Evolutionary conservation across 1,140 invertebrate species (phyloP).

Genomic region (Lordiphosa stackelbergi): DNA sequence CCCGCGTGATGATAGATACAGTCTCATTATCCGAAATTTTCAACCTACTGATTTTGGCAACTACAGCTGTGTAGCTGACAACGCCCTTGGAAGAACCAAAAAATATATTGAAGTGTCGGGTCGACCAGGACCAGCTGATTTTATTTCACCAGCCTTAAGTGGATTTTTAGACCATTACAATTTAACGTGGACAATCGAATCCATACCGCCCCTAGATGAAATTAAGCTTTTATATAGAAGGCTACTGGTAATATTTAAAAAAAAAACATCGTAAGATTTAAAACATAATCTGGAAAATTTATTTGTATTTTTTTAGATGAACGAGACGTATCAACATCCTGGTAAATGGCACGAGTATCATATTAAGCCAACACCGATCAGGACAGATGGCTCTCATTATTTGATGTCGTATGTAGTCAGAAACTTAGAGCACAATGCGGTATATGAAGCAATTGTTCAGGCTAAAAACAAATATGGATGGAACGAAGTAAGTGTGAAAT

Average conservation of each 20-base stretch:
- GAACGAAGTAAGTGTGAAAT: constrained; percentile 78
- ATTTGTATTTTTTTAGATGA: constrained; percentile 76
- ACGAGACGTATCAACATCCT: constrained; percentile 79
- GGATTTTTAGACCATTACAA: constrained; percentile 78
- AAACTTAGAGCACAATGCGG: constrained; percentile 80
- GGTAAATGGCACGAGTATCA: constrained; percentile 79
- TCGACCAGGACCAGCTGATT: constrained; percentile 78
- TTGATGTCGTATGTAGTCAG: constrained; percentile 79
- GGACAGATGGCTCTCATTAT: constrained; percentile 63
- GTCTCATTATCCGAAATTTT: constrained; percentile 79
- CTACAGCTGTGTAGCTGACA: constrained; percentile 79
- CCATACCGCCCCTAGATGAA: constrained; percentile 79
- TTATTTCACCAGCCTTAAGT: constrained; percentile 77
- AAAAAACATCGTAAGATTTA: neutral
- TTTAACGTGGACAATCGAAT: constrained; percentile 80
- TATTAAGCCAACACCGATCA: constrained; percentile 66
- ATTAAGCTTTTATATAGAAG: constrained; percentile 80
- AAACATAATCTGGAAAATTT: neutral
- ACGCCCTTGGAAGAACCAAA: constrained; percentile 78
- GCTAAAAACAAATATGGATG: constrained; percentile 84
- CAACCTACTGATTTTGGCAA: constrained; percentile 81
- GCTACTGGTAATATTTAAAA: constrained; percentile 75
- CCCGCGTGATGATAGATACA: constrained; percentile 79
- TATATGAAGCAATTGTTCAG: constrained; percentile 82
- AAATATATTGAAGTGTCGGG: constrained; percentile 79